These are phyloP conservation scores for Actinostola sp. DNA, from an alignment of 92 coral and sea anemone genomes.

Conservation along the genomic window DNA sequence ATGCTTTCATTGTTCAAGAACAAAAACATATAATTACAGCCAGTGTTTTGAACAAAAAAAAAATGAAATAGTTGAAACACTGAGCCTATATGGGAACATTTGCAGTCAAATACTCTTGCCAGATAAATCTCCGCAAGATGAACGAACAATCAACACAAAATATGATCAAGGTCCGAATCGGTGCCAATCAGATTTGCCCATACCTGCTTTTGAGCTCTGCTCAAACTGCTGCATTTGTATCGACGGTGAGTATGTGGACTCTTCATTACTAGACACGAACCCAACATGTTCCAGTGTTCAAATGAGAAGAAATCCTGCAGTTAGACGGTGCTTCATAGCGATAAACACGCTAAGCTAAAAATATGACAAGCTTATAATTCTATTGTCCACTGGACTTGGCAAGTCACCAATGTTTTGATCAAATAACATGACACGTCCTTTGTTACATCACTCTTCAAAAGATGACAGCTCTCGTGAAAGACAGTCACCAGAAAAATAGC, in stretches of 20 bases:
- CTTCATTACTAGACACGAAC: constrained; percentile 22
- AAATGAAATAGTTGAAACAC: no score
- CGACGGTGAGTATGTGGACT: constrained; percentile 13
- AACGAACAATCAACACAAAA: neutral
- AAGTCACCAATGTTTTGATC: constrained; percentile 32
- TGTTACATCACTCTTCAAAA: constrained; percentile 8
- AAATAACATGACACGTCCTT: constrained; percentile 25
- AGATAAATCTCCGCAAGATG: neutral
- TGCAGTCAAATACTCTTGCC: neutral
- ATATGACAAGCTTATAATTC: constrained; percentile 9
- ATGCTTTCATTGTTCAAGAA: no score
- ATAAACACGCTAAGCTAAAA: neutral
- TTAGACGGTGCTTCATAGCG: neutral
- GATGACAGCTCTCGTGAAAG: constrained; percentile 6
- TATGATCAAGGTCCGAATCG: neutral
- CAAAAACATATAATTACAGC: no score
- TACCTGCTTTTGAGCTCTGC: constrained; percentile 28
- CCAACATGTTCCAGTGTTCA: constrained; percentile 11
- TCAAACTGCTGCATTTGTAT: constrained; percentile 38
- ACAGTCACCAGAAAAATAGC: neutral
- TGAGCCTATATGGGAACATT: neutral
- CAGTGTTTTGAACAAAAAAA: no score
- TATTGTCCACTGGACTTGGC: constrained; percentile 35
- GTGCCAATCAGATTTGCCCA: neutral
- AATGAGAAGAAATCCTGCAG: neutral